These are phyloP conservation scores for Deilephila elpenor DNA, from an alignment of 2,888 invertebrate species.

Conservation along the genomic window DNA sequence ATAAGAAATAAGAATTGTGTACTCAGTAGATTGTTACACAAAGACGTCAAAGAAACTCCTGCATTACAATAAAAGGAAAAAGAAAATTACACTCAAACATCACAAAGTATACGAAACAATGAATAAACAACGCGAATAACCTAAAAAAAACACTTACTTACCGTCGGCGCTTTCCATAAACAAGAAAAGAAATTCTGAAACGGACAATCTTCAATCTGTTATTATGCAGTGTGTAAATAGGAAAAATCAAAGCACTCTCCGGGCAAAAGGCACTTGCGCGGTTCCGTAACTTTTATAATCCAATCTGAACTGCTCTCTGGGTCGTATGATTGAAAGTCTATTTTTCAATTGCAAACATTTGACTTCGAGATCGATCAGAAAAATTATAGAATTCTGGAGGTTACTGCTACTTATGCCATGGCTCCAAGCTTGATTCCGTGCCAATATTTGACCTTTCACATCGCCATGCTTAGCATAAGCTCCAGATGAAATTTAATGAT, in stretches of 20 bases:
- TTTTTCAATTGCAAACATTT: too few species aligned
- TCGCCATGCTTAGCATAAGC: too few species aligned
- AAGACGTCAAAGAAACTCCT: constrained; percentile 9
- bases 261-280: background rate
- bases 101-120: constrained; percentile 19
- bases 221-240: constrained; percentile 22
- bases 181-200: constrained; percentile 4
- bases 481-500: too few species aligned
- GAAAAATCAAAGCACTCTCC: background rate
- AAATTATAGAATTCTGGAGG: too few species aligned
- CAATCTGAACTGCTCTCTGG: background rate
- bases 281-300: constrained; percentile 6
- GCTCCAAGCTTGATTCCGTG: too few species aligned
- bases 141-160: constrained; percentile 17
- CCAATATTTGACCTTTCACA: too few species aligned
- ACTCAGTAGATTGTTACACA: constrained; percentile 9
- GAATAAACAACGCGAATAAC: constrained; percentile 20
- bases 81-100: constrained; percentile 24
- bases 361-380: too few species aligned
- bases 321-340: background rate
- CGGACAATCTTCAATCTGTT: constrained; percentile 25
- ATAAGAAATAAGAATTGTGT: background rate
- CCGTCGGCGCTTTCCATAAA: constrained; percentile 8
- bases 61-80: constrained; percentile 9
- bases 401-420: too few species aligned